phyloP scores from a whole-genome alignment of 2,888 invertebrate genomes.

The Aphidius colemani region DNA sequence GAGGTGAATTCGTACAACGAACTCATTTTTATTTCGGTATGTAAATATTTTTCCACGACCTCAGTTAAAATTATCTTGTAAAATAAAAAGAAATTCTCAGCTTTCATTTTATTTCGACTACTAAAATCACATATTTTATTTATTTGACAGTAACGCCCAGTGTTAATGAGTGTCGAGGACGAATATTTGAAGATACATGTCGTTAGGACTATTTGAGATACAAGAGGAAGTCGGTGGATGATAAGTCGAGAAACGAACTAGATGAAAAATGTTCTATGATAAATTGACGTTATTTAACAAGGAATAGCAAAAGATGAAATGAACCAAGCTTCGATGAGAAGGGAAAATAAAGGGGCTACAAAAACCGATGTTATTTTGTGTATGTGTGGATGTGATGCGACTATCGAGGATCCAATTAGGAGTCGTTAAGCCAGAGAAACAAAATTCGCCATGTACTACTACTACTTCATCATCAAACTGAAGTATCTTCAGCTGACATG shows the following conservation, averaged over 20 bases:
- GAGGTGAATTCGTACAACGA: no score
- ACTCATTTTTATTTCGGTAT: no score
- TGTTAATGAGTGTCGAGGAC: constrained; percentile 21
- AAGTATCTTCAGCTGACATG: no score
- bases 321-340: background rate
- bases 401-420: constrained; percentile 44
- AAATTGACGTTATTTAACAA: no score
- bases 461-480: no score
- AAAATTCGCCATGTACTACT: background rate
- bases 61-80: no score
- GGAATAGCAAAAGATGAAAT: background rate
- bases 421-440: constrained; percentile 38
- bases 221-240: constrained; percentile 7
- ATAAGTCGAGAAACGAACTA: background rate
- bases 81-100: no score
- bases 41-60: no score
- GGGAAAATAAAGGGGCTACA: constrained; percentile 7
- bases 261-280: no score
- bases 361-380: background rate
- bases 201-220: constrained; percentile 17
- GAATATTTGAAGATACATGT: constrained; percentile 1
- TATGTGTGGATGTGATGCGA: constrained; percentile 3
- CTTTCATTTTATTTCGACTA: no score
- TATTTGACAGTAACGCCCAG: background rate
- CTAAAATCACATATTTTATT: no score